These are phyloP conservation scores for Seriola quinqueradiata DNA, from an alignment of 2,113 vertebrate genomes.

Conservation along the genomic window DNA sequence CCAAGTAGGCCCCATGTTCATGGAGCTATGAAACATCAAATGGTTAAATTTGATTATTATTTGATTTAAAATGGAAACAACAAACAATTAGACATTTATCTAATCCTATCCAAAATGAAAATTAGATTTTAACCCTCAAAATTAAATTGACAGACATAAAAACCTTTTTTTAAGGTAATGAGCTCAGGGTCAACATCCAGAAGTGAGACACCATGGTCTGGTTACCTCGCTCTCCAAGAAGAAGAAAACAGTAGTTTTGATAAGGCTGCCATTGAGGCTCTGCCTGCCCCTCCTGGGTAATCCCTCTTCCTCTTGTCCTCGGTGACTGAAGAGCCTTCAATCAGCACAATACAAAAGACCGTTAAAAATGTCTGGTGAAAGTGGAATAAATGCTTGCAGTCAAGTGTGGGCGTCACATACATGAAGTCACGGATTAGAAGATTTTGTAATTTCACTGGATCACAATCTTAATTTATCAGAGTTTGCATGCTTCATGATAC, in stretches of 20 bases:
- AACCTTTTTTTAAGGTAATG: too few relatives aligned
- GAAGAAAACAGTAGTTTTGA: constrained; percentile 98
- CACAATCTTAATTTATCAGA: too few relatives aligned
- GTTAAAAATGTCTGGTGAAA: not conserved
- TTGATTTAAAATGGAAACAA: not conserved
- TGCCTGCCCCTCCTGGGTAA: constrained; percentile 92
- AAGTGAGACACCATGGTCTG: not conserved
- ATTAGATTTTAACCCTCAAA: not conserved
- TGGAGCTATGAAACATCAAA: constrained; percentile 86
- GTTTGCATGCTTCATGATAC: too few relatives aligned
- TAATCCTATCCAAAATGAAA: not conserved
- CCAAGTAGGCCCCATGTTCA: constrained; percentile 96
- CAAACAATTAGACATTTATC: not conserved
- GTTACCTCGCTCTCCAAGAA: constrained; percentile 97
- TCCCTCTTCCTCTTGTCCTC: constrained; percentile 92
- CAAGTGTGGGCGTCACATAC: not conserved
- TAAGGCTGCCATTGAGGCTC: constrained; percentile 95
- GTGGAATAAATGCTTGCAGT: not conserved
- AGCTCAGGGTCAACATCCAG: not conserved
- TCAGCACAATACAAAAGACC: constrained; percentile 1
- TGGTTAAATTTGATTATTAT: not conserved
- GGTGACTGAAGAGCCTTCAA: constrained; percentile 93
- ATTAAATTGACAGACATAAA: too few relatives aligned
- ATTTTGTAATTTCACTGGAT: not conserved
- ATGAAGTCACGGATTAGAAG: not conserved